Evolutionary conservation across 2,113 vertebrate species (phyloP).

Genomic region (Macquaria ambigua): DNA sequence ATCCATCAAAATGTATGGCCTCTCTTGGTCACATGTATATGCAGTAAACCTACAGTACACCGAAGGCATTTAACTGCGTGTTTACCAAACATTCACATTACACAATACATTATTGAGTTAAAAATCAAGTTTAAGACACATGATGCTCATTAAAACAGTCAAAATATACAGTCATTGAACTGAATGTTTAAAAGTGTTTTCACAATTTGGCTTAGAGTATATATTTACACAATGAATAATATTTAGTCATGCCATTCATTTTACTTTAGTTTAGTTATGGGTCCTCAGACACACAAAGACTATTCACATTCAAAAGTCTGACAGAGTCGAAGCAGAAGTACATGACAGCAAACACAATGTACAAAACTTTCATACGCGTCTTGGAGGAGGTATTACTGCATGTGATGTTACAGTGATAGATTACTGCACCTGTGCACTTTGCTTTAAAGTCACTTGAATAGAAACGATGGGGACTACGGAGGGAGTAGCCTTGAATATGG

Average conservation of each 20-base stretch:
- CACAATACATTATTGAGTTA: conserved; percentile 47
- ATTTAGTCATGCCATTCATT: conserved; percentile 55
- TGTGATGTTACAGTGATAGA: conserved; percentile 5
- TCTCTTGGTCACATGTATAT: conserved; percentile 38
- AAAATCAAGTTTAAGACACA: conserved; percentile 55
- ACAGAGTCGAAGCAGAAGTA: conserved; percentile 41
- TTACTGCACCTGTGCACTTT: conserved; percentile 36
- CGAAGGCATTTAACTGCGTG: conserved; percentile 53
- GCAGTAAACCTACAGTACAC: conserved; percentile 41
- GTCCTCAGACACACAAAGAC: conserved; percentile 39
- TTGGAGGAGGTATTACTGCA: conserved; percentile 34
- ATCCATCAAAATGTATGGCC: conserved; percentile 37
- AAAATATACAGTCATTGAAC: conserved; percentile 28
- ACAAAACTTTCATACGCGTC: conserved; percentile 41
- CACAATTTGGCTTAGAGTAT: conserved; percentile 37
- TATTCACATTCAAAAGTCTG: conserved; percentile 63
- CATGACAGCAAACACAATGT: conserved; percentile 46
- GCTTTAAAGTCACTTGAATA: conserved; percentile 52
- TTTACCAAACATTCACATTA: conserved; percentile 64
- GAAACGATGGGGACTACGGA: neutral
- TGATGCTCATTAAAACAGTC: conserved; percentile 23
- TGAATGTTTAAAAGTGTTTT: conserved; percentile 38
- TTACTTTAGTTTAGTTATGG: conserved; percentile 33
- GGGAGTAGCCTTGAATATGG: conserved; percentile 9
- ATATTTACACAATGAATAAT: conserved; percentile 63